Evolutionary conservation across 2,113 vertebrate genomes (phyloP), one percentile per base, ranked within the genome.

Genomic region (Ceratotherium simum): DNA sequence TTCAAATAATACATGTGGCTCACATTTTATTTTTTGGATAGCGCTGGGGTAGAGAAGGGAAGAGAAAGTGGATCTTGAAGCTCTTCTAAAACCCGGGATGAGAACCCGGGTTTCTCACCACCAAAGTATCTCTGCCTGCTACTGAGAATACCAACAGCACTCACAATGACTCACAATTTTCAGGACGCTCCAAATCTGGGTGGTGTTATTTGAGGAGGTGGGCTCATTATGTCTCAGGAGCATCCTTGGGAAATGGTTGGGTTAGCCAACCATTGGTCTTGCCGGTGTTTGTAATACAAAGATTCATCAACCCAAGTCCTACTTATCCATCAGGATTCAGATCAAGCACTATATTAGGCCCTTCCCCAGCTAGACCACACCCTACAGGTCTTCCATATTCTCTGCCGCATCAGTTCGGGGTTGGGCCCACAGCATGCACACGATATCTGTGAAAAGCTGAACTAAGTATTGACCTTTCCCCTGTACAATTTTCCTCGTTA

Each of bases 281-380:
- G 27, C 54, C 80, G 82, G 84, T 46, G 54, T 80, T 95, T 80
- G n/a, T n/a, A 94, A 82, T 58, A 79, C 51, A 75, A 89, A 69
- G 51, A 69, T 54, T 58, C 70, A 96, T 69, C 78, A 56, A 73
- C 21, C 80, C 56, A 56, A 7, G 51, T 81, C 79, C 48, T 80
- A 73, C 29, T n/a, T 64, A 56, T 46, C 42, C 39, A 36, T 46
- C 42, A 64, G 72, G 64, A 72, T 64, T 93, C 7, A 18, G 62
- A 42, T 90, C 48, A 65, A 88, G 69, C 54, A 42, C 36, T 54
- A 51, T 56, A 75, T 65, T n/a, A 56, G 48, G 54, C 46, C 60
- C 25, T 75, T 73, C 73, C 46, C 33, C 76, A 64, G 69, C 46
- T 72, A 21, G 21, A 65, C 21, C 36, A 78, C 11, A 54, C 29